Percentiles rank a stretch among this genome's conserved stretches.
Evolutionary conservation across 2,888 invertebrate genomes (phyloP).

Genomic region (Coelinius sp.): DNA sequence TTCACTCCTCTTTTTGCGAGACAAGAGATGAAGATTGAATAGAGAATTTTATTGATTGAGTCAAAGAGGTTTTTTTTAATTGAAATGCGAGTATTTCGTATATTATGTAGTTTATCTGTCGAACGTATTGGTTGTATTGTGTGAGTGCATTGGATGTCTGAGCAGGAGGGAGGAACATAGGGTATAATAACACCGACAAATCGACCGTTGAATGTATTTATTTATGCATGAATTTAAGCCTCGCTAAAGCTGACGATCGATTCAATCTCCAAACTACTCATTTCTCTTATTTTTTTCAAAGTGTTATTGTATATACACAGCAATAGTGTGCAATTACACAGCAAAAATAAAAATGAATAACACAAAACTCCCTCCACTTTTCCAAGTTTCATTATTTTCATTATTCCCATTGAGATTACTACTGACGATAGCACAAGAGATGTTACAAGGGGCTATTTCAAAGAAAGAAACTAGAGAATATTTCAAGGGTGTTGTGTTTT

Average conservation of each 20-base stretch:
- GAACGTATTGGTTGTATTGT: too few relatives aligned
- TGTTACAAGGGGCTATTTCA: not conserved
- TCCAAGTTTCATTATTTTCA: not conserved
- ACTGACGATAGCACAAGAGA: not conserved
- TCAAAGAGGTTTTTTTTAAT: too few relatives aligned
- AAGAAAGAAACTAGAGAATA: not conserved
- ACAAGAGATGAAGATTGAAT: too few relatives aligned
- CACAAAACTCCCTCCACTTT: not conserved
- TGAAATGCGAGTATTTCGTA: too few relatives aligned
- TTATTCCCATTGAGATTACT: not conserved
- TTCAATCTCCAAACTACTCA: not conserved
- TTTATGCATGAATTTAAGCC: slow-evolving; percentile 32
- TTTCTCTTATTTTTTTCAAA: not conserved
- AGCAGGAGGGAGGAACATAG: not conserved
- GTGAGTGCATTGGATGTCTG: slow-evolving; percentile 24
- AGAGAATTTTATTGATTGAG: too few relatives aligned
- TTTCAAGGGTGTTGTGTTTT: slow-evolving; percentile 6
- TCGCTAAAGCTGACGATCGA: slow-evolving; percentile 18
- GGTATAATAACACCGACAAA: not conserved
- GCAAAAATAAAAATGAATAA: not conserved
- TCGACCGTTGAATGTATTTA: slow-evolving; percentile 30
- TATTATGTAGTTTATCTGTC: too few relatives aligned
- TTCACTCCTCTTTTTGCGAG: not conserved
- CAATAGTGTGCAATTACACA: not conserved
- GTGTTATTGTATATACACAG: not conserved